Base-by-base conservation (phyloP, 2,888 invertebrate genomes). In the Patella caerulea region DNA sequence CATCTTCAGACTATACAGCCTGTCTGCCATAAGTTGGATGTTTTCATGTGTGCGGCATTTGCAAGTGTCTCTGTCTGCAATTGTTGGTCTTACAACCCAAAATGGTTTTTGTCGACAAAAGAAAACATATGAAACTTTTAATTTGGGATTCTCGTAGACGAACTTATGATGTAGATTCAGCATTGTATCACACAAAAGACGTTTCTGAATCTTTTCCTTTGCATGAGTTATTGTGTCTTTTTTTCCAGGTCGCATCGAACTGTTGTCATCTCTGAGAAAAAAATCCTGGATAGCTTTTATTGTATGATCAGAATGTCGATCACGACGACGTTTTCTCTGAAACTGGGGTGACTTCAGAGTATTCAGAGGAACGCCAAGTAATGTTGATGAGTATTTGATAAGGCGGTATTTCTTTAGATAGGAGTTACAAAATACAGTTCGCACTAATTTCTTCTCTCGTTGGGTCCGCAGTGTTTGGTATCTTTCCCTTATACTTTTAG, bases 81-180 rank as follows among this genome's bases (percentile, higher is more conserved):
- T 52, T 78, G 55, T 55, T 59, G 84, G 77, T 17, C 53, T 69
- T 11, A 77, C 29, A 14, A 83, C 73, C 77, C 79, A 82, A 76
- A 85, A 84, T 59, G 83, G 83, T 24, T 78, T 74, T 34, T 82
- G 54, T 70, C 79, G 56, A 72, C 82, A 79, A 71, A 85, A 83
- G 14, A 75, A 45, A 0, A 82, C 72, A 69, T 82, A 82, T 29
- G 78, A 80, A 9, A 83, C 90, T 65, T 74, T 78, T 0, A 54
- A 19, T 5, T 53, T n/a, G 1, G 59, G 65, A 56, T 76, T 74
- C 70, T 83, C 79, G 11, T 59, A 17, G 3, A 73, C 2, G 76
- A 71, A 83, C 78, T 85, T 83, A 3, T 55, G 7, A 69, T 85
- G 81, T 2, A 85, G 78, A 71, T 78, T 77, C 71, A 78, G 74